A percentile compares a stretch with the other conserved stretches of the same genome.
phyloP scores from a whole-genome alignment of 2,797 vertebrate genomes.

The Amblyraja radiata region DNA sequence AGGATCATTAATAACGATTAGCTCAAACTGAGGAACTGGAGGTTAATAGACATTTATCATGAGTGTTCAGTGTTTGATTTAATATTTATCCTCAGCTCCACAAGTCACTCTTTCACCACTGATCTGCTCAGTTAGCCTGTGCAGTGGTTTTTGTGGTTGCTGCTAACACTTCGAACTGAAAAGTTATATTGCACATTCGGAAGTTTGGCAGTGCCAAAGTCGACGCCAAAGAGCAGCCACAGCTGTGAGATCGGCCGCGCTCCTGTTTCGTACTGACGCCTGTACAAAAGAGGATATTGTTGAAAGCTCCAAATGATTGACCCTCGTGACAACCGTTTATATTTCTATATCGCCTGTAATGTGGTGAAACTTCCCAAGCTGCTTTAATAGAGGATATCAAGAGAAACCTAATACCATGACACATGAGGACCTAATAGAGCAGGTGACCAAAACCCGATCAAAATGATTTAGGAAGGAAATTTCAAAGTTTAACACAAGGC shows the following conservation, averaged over 20 bases:
- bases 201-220: slow-evolving; percentile 38
- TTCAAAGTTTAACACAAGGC: not conserved
- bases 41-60: slow-evolving; percentile 61
- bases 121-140: slow-evolving; percentile 50
- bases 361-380: not conserved
- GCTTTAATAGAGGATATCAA: not conserved
- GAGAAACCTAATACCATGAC: not conserved
- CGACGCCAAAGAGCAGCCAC: slow-evolving; percentile 33
- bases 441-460: not conserved
- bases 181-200: not conserved
- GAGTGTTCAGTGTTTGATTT: slow-evolving; percentile 62
- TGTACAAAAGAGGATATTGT: not conserved
- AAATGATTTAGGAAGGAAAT: not conserved
- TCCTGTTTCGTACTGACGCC: not conserved
- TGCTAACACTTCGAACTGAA: slow-evolving; percentile 23
- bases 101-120: slow-evolving; percentile 48
- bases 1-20: slow-evolving; percentile 69
- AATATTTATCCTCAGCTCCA: slow-evolving; percentile 58
- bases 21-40: slow-evolving; percentile 59
- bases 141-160: slow-evolving; percentile 48
- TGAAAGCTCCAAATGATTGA: not conserved
- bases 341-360: not conserved
- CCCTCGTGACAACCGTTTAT: not conserved
- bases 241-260: not conserved
- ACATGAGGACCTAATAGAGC: not conserved